Conservation (phyloP, 2,113 vertebrate species). For the Tautogolabrus adspersus region DNA sequence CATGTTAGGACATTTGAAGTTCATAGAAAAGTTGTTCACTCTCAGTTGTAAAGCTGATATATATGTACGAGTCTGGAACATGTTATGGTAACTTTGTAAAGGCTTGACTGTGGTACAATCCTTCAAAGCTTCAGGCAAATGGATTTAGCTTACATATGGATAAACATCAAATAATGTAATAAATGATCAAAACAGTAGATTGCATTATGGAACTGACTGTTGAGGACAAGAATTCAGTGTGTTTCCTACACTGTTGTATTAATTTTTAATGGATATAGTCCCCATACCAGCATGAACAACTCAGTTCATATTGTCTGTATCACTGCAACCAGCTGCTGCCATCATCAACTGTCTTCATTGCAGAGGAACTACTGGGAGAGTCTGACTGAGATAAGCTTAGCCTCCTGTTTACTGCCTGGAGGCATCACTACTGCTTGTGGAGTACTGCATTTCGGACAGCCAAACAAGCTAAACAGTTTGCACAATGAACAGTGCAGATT, state of each 20-base stretch:
- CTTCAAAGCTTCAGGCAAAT: not conserved
- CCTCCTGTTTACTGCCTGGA: conserved; percentile 22
- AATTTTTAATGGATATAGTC: not conserved
- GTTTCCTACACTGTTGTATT: not conserved
- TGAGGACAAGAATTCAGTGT: not conserved
- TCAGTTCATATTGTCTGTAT: conserved; percentile 4
- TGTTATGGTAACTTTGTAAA: not conserved
- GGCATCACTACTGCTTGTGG: conserved; percentile 24
- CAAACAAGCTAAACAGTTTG: conserved; percentile 34
- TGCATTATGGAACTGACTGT: not conserved
- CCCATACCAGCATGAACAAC: not conserved
- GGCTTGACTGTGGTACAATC: not conserved
- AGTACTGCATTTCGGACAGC: not conserved
- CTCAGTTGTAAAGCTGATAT: not conserved
- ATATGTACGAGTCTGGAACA: not conserved
- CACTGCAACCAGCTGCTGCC: conserved; percentile 37
- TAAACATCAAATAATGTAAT: not conserved
- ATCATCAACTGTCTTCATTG: conserved; percentile 34
- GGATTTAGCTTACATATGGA: not conserved
- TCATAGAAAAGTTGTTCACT: not conserved
- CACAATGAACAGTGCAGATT: conserved; percentile 31
- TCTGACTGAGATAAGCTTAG: conserved; percentile 34
- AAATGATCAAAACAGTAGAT: conserved; percentile 1
- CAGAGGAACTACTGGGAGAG: conserved; percentile 1
- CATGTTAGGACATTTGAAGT: not conserved